Evolutionary conservation across 2,797 vertebrate species (phyloP), one percentile per base, ranked within the genome.

Genomic region (Characodon lateralis): DNA sequence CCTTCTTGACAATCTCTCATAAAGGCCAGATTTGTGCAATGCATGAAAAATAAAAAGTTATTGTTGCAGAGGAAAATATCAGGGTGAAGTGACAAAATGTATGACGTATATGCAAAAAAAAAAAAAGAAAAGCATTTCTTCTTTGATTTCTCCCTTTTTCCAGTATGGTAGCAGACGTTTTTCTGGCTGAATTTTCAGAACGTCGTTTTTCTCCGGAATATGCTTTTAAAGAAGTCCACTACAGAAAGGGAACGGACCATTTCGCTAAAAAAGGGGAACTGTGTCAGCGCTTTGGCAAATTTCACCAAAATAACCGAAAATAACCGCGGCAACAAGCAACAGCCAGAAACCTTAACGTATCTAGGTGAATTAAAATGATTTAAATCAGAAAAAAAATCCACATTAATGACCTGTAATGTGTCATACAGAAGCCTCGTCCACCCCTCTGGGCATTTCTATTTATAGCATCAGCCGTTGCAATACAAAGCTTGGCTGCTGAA

Each of bases 381-480:
- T 1, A 9, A 35, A 7, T 5, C 0, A 2, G 0, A 5, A 1
- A 13, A 9, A 77, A 73, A 74, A 39, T 0, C 6, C 3, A 61
- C 0, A 73, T 39, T 28, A 16, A 18, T 12, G 24, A 0, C 3
- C 0, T 73, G 65, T 31, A 0, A 13, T 1, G 53, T 2, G 55
- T 50, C 10, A 20, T 1, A 24, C 58, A 50, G 39, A 63, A 77
- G 8, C 48, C 41, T 13, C 65, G 5, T 10, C 88, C 66, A 90
- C 93, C 93, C 87, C 88, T 22, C 72, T 77, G 90, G 85, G 77
- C 85, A 73, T 76, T 82, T 94, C 95, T 96, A 95, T 96, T 95
- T 92, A 91, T 95, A 96, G 95, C 87, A 90, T 94, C 93, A 92
- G 93, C 94, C 94, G 94, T 95, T 94, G 94, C 94, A 93, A 95